Conservation (phyloP, 2,797 vertebrate genomes). For the Glossophaga mutica region DNA sequence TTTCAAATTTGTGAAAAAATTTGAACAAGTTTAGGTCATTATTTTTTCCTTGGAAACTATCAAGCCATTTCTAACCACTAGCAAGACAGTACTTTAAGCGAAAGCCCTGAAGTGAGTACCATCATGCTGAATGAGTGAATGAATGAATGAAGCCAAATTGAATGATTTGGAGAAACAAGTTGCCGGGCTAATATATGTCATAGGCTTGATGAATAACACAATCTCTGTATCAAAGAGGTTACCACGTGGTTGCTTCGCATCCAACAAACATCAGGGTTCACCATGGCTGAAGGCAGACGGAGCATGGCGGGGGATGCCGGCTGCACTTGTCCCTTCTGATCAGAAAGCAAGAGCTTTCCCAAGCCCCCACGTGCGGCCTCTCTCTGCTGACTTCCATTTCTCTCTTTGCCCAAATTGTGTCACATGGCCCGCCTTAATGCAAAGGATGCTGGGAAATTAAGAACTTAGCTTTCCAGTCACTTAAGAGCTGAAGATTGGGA, state of each 20-base stretch:
- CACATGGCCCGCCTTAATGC: background rate
- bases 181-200: background rate
- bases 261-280: background rate
- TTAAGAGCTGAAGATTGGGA: background rate
- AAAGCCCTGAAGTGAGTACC: background rate
- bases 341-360: background rate
- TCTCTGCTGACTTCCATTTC: background rate
- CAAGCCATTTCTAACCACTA: background rate
- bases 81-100: background rate
- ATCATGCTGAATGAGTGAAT: background rate
- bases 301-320: background rate
- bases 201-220: background rate
- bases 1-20: constrained; percentile 7
- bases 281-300: background rate
- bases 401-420: background rate
- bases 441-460: background rate
- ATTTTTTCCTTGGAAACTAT: background rate
- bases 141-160: background rate
- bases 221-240: background rate
- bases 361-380: background rate
- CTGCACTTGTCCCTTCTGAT: background rate
- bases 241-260: background rate
- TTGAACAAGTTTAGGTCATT: background rate
- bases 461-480: background rate
- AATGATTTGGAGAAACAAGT: background rate